These are phyloP conservation scores for Arvicanthis niloticus DNA, from an alignment of 2,113 vertebrate genomes.

Conservation along the genomic window DNA sequence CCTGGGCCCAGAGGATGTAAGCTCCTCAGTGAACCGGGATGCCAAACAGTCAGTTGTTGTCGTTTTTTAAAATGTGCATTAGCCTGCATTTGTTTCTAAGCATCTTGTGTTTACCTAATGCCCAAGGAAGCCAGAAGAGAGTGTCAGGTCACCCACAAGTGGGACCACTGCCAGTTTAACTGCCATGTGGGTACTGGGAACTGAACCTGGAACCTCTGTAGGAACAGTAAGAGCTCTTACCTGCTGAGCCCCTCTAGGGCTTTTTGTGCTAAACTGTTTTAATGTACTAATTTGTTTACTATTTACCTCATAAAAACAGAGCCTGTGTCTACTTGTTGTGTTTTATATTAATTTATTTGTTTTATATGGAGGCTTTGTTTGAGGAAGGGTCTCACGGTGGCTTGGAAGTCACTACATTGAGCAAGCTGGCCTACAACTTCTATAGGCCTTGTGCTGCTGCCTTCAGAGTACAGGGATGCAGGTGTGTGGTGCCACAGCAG, in stretches of 20 bases:
- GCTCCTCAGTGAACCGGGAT: background rate
- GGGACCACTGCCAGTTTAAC: background rate
- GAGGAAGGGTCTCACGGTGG: background rate
- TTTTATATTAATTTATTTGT: background rate
- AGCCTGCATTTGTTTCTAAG: background rate
- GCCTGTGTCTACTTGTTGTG: background rate
- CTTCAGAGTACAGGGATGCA: background rate
- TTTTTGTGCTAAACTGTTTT: background rate
- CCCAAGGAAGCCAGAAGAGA: background rate
- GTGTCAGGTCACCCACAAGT: background rate
- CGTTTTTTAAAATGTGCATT: background rate
- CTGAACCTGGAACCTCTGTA: background rate
- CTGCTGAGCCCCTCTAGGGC: background rate
- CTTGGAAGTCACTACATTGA: no score
- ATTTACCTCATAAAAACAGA: background rate
- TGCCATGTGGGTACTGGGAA: background rate
- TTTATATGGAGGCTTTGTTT: background rate
- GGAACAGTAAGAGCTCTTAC: background rate
- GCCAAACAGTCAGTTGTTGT: background rate
- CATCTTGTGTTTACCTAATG: background rate
- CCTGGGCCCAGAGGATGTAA: background rate
- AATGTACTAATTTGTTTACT: background rate
- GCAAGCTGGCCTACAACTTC: background rate
- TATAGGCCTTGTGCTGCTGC: no score
- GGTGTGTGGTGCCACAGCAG: background rate